phyloP scores from a whole-genome alignment of 2,113 vertebrate genomes.

The Coregonus clupeaformis region DNA sequence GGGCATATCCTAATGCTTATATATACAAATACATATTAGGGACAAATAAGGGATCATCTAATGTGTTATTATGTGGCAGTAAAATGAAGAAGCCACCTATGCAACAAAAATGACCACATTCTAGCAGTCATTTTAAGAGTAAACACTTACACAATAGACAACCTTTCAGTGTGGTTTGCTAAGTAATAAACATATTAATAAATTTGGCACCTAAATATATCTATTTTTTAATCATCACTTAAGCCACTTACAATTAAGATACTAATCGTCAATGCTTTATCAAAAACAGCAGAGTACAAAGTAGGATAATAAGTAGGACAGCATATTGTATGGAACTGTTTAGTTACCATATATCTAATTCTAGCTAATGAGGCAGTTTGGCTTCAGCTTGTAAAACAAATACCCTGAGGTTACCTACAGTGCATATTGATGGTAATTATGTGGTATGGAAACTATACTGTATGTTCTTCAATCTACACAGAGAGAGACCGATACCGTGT shows the following conservation, averaged over 20 bases:
- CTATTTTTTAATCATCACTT: constrained; percentile 13
- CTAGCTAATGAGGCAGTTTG: constrained; percentile 34
- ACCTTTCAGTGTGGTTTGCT: neutral
- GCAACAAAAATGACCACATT: neutral
- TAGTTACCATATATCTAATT: constrained; percentile 31
- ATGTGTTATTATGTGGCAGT: neutral
- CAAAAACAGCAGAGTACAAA: constrained; percentile 18
- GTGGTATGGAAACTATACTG: constrained; percentile 15
- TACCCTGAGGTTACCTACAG: constrained; percentile 36
- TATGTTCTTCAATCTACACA: constrained; percentile 14
- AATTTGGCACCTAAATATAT: neutral
- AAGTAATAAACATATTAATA: neutral
- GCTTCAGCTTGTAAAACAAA: constrained; percentile 49
- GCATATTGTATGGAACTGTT: constrained; percentile 22
- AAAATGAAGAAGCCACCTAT: neutral
- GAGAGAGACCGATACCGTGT: neutral
- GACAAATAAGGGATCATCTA: neutral
- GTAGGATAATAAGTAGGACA: constrained; percentile 29
- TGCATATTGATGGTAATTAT: constrained; percentile 26
- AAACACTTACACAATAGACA: neutral
- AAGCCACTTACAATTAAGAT: constrained; percentile 14
- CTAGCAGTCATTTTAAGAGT: neutral
- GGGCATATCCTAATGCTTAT: neutral
- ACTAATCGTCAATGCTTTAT: constrained; percentile 14
- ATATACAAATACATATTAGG: neutral